Conservation (phyloP, 2,113 vertebrate species). For the Eretmochelys imbricata region DNA sequence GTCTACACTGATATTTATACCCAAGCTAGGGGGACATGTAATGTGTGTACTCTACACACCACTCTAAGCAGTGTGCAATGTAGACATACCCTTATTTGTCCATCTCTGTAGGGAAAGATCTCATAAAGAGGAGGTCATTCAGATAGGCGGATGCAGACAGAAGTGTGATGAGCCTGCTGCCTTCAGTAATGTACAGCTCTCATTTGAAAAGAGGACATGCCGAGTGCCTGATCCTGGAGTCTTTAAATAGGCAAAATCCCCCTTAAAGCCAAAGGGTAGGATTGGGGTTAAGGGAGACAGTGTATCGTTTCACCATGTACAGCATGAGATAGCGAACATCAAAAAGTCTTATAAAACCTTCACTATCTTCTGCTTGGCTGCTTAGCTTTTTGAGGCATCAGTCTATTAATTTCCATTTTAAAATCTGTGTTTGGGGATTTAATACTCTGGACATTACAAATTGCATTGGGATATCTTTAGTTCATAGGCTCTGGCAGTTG, state of each 20-base stretch:
- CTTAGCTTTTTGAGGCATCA: not conserved
- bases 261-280: not conserved
- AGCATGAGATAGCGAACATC: not conserved
- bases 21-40: not conserved
- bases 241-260: not conserved
- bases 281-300: not conserved
- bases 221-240: not conserved
- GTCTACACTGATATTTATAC: not conserved
- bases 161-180: not conserved
- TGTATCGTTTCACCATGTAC: not conserved
- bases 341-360: not conserved
- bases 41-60: not conserved
- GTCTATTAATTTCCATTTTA: not conserved
- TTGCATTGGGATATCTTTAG: not conserved
- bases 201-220: not conserved
- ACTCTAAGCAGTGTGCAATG: not conserved
- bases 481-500: not conserved
- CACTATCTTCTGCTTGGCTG: not conserved
- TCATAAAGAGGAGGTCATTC: not conserved
- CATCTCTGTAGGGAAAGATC: not conserved
- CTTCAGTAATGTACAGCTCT: rapidly evolving
- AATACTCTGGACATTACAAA: not conserved
- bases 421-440: not conserved
- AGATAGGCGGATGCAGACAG: not conserved
- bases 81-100: not conserved